These are phyloP conservation scores for Morelia viridis DNA, from an alignment of 2,797 vertebrate genomes.

Conservation along the genomic window DNA sequence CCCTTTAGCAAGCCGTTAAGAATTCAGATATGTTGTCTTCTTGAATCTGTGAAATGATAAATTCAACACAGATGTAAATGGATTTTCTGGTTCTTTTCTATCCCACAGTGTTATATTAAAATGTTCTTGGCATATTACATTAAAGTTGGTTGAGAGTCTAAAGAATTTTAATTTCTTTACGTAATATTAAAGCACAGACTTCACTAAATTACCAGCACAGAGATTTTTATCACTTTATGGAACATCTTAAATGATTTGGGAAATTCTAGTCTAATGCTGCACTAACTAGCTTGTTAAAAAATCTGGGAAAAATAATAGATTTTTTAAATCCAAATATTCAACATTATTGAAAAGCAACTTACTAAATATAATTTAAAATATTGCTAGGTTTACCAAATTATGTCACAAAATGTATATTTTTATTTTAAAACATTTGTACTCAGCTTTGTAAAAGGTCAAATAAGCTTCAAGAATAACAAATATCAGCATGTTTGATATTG, in stretches of 20 bases:
- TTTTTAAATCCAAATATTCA: not conserved
- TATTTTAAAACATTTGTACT: not conserved
- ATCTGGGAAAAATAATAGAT: no score
- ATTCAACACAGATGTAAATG: conserved; percentile 27
- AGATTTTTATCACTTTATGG: not conserved
- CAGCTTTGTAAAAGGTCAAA: not conserved
- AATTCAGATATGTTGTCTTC: not conserved
- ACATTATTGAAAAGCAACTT: not conserved
- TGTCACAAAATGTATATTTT: not conserved
- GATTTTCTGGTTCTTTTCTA: conserved; percentile 13
- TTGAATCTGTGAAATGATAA: conserved; percentile 2
- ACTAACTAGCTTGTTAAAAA: no score
- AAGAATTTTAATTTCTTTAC: conserved; percentile 1
- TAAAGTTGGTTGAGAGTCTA: conserved; percentile 7
- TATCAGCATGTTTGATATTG: not conserved
- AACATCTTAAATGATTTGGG: not conserved
- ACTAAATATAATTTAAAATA: not conserved
- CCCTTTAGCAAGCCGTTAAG: conserved; percentile 5
- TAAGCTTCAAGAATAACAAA: not conserved
- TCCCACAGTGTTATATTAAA: not conserved
- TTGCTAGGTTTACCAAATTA: not conserved
- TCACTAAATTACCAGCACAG: not conserved
- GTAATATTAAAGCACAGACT: not conserved
- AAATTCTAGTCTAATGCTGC: not conserved
- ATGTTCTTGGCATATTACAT: not conserved